Conservation (phyloP, 2,113 vertebrate species). For the Carlito syrichta region DNA sequence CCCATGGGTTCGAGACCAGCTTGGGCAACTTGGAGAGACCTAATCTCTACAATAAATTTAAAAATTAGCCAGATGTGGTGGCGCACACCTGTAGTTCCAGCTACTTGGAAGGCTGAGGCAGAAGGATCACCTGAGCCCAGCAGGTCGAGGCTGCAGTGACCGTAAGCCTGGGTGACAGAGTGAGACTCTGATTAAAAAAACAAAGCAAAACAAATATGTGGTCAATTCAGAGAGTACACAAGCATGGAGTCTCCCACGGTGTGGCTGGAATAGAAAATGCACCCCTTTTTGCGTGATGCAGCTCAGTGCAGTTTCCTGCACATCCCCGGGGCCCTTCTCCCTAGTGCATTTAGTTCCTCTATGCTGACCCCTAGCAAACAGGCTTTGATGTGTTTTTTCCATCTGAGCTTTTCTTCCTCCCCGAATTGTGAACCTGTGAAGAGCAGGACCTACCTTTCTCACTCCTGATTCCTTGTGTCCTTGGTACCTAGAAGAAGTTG, state of each 20-base stretch:
- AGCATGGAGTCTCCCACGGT: rapidly evolving
- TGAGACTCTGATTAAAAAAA: too few relatives aligned
- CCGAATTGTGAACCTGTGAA: neutral
- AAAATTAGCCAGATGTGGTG: too few relatives aligned
- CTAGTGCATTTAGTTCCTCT: neutral
- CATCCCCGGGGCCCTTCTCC: neutral
- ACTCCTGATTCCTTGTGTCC: neutral
- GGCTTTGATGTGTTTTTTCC: neutral
- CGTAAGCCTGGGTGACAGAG: too few relatives aligned
- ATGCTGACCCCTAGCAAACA: neutral
- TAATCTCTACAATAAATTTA: too few relatives aligned
- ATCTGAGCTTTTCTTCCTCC: neutral
- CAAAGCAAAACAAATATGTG: too few relatives aligned
- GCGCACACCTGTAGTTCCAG: too few relatives aligned
- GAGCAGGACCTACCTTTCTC: neutral
- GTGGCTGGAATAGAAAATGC: neutral
- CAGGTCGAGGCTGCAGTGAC: too few relatives aligned
- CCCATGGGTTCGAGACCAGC: too few relatives aligned
- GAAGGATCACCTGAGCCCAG: too few relatives aligned
- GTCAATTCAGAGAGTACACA: neutral
- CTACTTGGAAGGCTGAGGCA: too few relatives aligned
- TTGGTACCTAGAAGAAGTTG: neutral
- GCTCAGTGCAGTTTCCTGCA: neutral
- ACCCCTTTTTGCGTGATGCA: neutral
- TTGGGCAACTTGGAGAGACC: too few relatives aligned